Base-by-base conservation (phyloP, 1,140 invertebrate genomes). In the Thalassaphorura encarpata region DNA sequence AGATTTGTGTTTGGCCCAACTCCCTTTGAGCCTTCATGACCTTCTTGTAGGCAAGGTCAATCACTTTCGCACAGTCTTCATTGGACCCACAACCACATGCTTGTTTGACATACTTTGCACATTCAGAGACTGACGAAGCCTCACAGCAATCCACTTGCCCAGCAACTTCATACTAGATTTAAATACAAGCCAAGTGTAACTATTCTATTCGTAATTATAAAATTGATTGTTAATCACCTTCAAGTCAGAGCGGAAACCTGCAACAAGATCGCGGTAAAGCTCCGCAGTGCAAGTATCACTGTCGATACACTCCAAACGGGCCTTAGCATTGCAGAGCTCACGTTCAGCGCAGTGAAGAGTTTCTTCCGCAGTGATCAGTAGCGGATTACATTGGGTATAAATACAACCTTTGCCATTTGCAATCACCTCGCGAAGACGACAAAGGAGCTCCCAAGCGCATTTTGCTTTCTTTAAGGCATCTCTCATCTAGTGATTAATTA, bases 341-440 rank as follows among this genome's bases (percentile, higher is more conserved):
- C 49, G 27, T 26, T 62, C 61, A 13, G 61, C 56, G 45, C 61
- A 62, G 3, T 48, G 26, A 3, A 62, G n/a, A 27, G 53, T 56
- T 52, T 62, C 61, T 42, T 62, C 61, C 21, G 53, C 53, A n/a
- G 61, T 62, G 16, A 62, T 33, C 21, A 62, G 47, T 13, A 62
- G 36, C 6, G 61, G 61, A 33, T 62, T 58, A 27, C 61, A 62
- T 24, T 39, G 36, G 13, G 61, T 62, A 42, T 58, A 62, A 40
- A 56, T 62, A 49, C 61, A 62, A 18, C 28, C 29, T 23, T 59
- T 59, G 21, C 56, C 61, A 28, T 59, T 58, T 47, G 58, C 56
- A 46, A 62, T 62, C 4, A 59, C 45, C 24, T 62, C 61, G n/a
- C 56, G 47, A 16, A 62, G 50, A 33, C 56, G 61, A 45, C 61